These are phyloP conservation scores for Muscicapa striata DNA, from an alignment of 2,797 vertebrate genomes.

Conservation along the genomic window DNA sequence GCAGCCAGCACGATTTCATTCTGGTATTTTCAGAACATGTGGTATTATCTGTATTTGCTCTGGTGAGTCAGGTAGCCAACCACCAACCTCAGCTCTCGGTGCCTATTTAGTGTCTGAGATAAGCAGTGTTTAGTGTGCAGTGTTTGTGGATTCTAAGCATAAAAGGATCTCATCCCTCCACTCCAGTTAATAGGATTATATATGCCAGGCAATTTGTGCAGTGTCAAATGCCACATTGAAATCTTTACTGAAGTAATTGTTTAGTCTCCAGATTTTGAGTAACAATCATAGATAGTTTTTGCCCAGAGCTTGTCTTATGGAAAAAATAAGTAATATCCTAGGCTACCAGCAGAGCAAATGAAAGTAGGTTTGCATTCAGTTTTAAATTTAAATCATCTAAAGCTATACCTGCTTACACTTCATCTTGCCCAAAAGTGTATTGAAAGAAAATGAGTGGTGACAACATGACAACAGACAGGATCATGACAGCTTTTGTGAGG, in stretches of 20 bases:
- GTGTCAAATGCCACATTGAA: slow-evolving; percentile 17
- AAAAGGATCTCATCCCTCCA: slow-evolving; percentile 23
- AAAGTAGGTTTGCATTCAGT: neutral
- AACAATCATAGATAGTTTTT: neutral
- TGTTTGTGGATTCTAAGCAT: slow-evolving; percentile 31
- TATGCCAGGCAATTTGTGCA: neutral
- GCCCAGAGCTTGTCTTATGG: neutral
- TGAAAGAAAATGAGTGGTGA: neutral
- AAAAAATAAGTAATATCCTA: neutral
- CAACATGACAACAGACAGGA: neutral
- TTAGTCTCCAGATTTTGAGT: slow-evolving; percentile 14
- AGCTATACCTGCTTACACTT: neutral
- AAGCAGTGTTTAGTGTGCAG: neutral
- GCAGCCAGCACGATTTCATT: neutral
- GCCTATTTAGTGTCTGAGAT: slow-evolving; percentile 10
- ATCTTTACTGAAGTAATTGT: slow-evolving; percentile 22
- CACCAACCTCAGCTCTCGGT: neutral
- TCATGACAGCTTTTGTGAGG: neutral
- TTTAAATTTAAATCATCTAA: neutral
- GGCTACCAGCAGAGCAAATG: neutral
- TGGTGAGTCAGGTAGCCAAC: neutral
- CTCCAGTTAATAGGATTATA: slow-evolving; percentile 41
- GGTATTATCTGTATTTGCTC: neutral
- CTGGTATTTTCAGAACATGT: neutral
- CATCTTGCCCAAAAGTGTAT: neutral